These are phyloP conservation scores for Pachyrhynchus sulphureomaculatus DNA, from an alignment of 1,140 invertebrate genomes.

Conservation along the genomic window DNA sequence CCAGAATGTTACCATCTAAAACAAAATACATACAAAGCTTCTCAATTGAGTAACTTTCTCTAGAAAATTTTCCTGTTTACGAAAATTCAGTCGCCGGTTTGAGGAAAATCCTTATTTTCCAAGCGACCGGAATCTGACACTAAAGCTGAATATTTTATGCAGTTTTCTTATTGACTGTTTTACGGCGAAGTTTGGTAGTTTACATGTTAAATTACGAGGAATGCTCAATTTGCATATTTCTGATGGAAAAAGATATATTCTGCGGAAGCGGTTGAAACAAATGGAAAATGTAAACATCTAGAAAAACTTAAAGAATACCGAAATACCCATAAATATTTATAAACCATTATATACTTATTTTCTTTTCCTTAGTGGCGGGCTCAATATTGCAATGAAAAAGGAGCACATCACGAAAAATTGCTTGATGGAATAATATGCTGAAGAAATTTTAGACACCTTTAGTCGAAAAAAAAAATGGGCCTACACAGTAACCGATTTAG, in stretches of 20 bases:
- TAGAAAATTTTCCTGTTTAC: slow-evolving; percentile 1
- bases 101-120: not conserved
- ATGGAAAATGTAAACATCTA: slow-evolving; percentile 26
- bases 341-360: slow-evolving; percentile 18
- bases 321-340: slow-evolving; percentile 24
- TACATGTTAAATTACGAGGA: slow-evolving; percentile 13
- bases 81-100: not conserved
- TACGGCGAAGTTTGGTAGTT: slow-evolving; percentile 11
- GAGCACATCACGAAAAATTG: no score
- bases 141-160: slow-evolving; percentile 14
- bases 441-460: no score
- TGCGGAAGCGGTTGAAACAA: slow-evolving; percentile 10
- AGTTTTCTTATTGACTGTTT: slow-evolving; percentile 10
- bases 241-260: slow-evolving; percentile 24
- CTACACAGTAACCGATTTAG: no score
- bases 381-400: not conserved
- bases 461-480: no score
- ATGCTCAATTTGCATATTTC: slow-evolving; percentile 20
- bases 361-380: not conserved
- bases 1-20: no score
- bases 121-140: not conserved
- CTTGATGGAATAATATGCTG: no score
- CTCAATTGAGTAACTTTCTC: not conserved
- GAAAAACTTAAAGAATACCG: not conserved
- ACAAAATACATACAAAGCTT: not conserved